phyloP scores from a whole-genome alignment of 2,888 invertebrate genomes.

The Lasioglossum calceatum region DNA sequence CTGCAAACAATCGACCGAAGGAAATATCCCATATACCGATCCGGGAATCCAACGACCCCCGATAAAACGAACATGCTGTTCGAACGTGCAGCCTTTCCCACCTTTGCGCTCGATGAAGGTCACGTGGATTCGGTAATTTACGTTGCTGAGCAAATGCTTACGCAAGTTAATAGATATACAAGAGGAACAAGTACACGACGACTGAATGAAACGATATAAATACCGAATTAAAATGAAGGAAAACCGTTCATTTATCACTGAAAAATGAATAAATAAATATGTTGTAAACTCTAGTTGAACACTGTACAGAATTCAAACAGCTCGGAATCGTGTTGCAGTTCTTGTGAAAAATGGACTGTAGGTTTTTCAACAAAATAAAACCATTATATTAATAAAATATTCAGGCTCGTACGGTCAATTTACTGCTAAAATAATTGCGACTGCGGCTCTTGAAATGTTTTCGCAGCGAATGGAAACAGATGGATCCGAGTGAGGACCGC shows the following conservation, averaged over 20 bases:
- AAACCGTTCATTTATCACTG: neutral
- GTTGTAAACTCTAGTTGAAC: no score
- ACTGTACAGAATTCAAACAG: no score
- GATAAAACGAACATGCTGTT: neutral
- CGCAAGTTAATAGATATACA: no score
- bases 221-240: neutral
- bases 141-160: no score
- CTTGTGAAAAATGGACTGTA: no score
- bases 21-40: neutral
- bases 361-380: neutral
- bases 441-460: neutral
- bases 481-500: neutral
- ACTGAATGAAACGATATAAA: neutral
- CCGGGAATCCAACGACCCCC: neutral
- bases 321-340: no score
- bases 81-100: neutral
- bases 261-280: neutral
- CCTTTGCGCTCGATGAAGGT: neutral
- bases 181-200: neutral
- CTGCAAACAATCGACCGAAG: slow-evolving; percentile 9
- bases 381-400: neutral
- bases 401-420: neutral
- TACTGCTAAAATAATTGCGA: neutral
- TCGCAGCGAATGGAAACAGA: neutral
- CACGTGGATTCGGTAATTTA: neutral